phyloP scores from a whole-genome alignment of 2,888 invertebrate species.

The Odontocolon sp. region DNA sequence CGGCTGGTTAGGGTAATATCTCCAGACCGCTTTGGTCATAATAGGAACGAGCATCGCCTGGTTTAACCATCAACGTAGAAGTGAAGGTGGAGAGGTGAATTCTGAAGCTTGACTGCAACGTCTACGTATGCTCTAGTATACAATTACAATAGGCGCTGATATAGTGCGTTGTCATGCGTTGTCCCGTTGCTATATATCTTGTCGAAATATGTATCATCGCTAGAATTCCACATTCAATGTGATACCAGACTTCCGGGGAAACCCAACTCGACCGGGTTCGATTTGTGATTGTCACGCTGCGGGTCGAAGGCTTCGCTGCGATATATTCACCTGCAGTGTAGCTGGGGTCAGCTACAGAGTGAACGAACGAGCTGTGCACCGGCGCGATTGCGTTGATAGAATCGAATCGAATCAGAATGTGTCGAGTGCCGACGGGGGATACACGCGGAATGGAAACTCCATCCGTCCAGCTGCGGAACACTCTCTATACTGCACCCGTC shows the following conservation, averaged over 20 bases:
- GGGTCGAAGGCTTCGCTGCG: constrained; percentile 40
- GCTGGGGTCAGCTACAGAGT: neutral
- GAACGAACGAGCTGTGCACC: constrained; percentile 40
- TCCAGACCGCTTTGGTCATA: constrained; percentile 68
- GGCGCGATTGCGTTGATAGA: constrained; percentile 59
- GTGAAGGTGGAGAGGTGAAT: neutral
- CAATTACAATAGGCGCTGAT: neutral
- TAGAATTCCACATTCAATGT: constrained; percentile 34
- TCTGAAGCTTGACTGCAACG: constrained; percentile 18
- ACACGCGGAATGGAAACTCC: constrained; percentile 49
- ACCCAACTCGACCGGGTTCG: constrained; percentile 14
- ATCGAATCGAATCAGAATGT: constrained; percentile 58
- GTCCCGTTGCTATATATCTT: constrained; percentile 3
- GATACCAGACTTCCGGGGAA: constrained; percentile 38
- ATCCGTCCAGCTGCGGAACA: constrained; percentile 30
- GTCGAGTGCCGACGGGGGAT: constrained; percentile 42
- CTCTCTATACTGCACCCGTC: constrained; percentile 1
- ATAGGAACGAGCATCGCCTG: constrained; percentile 61
- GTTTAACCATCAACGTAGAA: constrained; percentile 11
- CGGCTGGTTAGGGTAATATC: constrained; percentile 77
- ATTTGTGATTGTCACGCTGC: constrained; percentile 54
- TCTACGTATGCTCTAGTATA: neutral
- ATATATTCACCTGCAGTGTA: constrained; percentile 40
- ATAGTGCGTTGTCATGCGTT: neutral
- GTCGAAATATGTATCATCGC: constrained; percentile 51